Conservation (phyloP, 30 jellyfish, hydroid and myxozoan species). For the Chrysaora quinquecirrha region DNA sequence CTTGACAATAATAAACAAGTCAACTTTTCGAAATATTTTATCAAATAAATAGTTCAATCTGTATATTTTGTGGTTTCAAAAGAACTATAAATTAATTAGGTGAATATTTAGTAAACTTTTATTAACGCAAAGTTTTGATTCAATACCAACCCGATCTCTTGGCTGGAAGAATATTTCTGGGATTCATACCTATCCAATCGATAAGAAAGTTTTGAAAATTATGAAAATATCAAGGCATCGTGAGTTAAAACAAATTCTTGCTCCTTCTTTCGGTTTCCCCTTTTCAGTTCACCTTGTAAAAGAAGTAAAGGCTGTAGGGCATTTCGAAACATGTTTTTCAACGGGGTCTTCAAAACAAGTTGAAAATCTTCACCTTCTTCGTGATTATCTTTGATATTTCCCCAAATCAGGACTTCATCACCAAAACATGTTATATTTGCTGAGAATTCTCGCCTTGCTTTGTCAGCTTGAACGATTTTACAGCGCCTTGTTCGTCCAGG, state of each 20-base stretch:
- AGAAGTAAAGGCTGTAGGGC: slow-evolving; percentile 1
- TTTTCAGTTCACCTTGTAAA: slow-evolving; percentile 50
- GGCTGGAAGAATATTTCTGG: too few relatives aligned
- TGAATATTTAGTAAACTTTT: too few relatives aligned
- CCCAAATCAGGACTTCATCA: slow-evolving; percentile 67
- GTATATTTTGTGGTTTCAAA: too few relatives aligned
- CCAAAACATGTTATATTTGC: slow-evolving; percentile 53
- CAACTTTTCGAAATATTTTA: too few relatives aligned
- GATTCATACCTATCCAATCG: too few relatives aligned
- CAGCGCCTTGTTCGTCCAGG: slow-evolving; percentile 85
- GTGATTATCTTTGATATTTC: slow-evolving; percentile 65
- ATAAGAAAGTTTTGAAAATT: too few relatives aligned
- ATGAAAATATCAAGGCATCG: slow-evolving; percentile 73
- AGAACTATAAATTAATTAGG: too few relatives aligned
- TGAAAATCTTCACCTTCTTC: slow-evolving; percentile 83
- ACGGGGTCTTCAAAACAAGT: slow-evolving; percentile 49
- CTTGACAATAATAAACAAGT: too few relatives aligned
- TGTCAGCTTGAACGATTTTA: slow-evolving; percentile 69
- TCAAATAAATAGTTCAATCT: too few relatives aligned
- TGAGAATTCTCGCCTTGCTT: slow-evolving; percentile 61
- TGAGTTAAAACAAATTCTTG: slow-evolving; percentile 56
- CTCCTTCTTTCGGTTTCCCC: slow-evolving; percentile 70
- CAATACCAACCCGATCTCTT: too few relatives aligned
- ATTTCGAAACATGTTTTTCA: not conserved
- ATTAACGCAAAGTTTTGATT: too few relatives aligned